These are phyloP conservation scores for Euwallacea fornicatus DNA, from an alignment of 1,140 invertebrate genomes.

Conservation along the genomic window DNA sequence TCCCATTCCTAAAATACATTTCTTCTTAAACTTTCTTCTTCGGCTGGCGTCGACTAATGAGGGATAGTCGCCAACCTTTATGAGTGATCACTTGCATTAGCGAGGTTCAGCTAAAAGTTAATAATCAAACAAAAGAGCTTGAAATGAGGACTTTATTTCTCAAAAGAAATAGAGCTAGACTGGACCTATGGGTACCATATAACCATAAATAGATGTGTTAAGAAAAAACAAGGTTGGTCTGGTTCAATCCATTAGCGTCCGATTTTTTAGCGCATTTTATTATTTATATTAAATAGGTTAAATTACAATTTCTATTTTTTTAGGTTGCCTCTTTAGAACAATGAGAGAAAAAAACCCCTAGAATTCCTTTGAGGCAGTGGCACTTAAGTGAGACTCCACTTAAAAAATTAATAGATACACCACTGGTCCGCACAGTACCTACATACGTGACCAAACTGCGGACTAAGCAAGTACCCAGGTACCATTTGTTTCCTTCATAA, in stretches of 20 bases:
- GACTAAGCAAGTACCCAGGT: not conserved
- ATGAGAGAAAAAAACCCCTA: not conserved
- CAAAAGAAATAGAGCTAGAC: too few relatives aligned
- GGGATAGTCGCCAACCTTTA: too few relatives aligned
- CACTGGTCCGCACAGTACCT: too few relatives aligned
- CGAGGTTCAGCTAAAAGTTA: too few relatives aligned
- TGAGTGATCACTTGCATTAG: too few relatives aligned
- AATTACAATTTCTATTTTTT: not conserved
- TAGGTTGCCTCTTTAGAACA: not conserved
- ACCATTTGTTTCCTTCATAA: constrained; percentile 35
- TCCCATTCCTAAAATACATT: constrained; percentile 3
- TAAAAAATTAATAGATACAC: not conserved
- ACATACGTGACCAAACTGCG: constrained; percentile 14
- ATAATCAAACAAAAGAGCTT: too few relatives aligned
- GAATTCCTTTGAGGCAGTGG: not conserved
- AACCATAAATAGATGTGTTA: constrained; percentile 19
- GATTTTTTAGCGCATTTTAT: not conserved
- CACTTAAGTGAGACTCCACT: not conserved
- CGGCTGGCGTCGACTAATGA: too few relatives aligned
- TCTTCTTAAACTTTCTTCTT: not conserved
- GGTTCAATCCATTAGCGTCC: not conserved
- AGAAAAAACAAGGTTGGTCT: not conserved
- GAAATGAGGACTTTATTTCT: too few relatives aligned
- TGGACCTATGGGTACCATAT: not conserved
- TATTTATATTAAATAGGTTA: too few relatives aligned